Evolutionary conservation across 2,888 invertebrate genomes (phyloP).

Genomic region (Megaustenia siamemsis): DNA sequence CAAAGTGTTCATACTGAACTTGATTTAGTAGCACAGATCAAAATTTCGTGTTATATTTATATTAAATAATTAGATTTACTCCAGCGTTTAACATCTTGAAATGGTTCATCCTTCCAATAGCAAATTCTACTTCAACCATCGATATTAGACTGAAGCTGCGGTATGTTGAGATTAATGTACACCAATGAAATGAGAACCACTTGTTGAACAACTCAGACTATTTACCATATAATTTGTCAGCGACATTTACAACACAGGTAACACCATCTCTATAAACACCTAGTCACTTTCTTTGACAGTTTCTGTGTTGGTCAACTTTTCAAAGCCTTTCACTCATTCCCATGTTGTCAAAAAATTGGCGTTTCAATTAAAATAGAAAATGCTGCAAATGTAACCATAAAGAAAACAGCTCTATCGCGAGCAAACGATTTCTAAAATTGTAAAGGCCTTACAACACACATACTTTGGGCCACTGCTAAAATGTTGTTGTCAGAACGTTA

Average conservation of each 20-base stretch:
- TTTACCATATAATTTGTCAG: not conserved
- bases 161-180: not conserved
- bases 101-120: not conserved
- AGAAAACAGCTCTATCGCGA: not conserved
- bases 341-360: conserved; percentile 12
- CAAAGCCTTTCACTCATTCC: not conserved
- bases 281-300: not conserved
- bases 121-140: not conserved
- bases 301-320: too few species aligned
- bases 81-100: conserved; percentile 9
- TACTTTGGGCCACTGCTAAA: conserved; percentile 16
- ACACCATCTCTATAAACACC: not conserved
- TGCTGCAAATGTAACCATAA: not conserved
- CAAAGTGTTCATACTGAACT: too few species aligned
- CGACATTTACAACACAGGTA: not conserved
- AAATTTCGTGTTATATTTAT: conserved; percentile 15
- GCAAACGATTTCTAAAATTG: conserved; percentile 29
- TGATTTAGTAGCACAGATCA: too few species aligned
- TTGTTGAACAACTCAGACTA: not conserved
- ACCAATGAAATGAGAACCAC: not conserved
- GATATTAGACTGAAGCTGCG: not conserved
- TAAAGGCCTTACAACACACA: conserved; percentile 32
- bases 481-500: not conserved
- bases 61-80: conserved; percentile 23
- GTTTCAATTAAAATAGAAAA: not conserved